A percentile compares a stretch with the other conserved stretches of the same genome.
phyloP scores from a whole-genome alignment of 2,888 invertebrate genomes.

The Aethes cnicana region DNA sequence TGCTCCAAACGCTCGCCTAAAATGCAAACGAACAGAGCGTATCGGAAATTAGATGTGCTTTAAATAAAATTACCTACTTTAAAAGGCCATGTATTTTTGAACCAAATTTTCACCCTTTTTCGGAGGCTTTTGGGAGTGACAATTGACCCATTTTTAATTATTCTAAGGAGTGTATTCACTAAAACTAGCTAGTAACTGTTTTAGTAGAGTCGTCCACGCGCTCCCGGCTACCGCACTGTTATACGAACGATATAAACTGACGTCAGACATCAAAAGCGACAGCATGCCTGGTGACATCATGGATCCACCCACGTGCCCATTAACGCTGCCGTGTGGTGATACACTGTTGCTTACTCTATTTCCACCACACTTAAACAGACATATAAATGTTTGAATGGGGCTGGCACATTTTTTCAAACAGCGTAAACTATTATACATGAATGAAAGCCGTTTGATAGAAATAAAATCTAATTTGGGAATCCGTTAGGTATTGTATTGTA shows the following conservation, averaged over 20 bases:
- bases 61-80: too few relatives aligned
- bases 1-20: neutral
- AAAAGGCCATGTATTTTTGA: neutral
- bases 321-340: conserved; percentile 9
- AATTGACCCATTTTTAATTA: too few relatives aligned
- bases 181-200: neutral
- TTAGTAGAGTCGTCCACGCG: neutral
- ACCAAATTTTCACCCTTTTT: too few relatives aligned
- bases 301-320: conserved; percentile 8
- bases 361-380: conserved; percentile 1
- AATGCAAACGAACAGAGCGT: neutral
- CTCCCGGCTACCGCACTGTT: conserved; percentile 7
- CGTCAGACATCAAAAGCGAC: conserved; percentile 61
- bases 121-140: too few relatives aligned
- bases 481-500: too few relatives aligned
- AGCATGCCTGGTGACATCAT: conserved; percentile 45
- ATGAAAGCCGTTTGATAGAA: too few relatives aligned
- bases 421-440: too few relatives aligned
- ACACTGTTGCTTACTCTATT: conserved; percentile 14
- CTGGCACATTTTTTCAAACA: neutral
- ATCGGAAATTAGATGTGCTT: too few relatives aligned
- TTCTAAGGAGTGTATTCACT: too few relatives aligned
- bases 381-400: conserved; percentile 11
- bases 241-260: conserved; percentile 40
- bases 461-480: too few relatives aligned